phyloP scores from a whole-genome alignment of 92 coral and sea anemone species.

The Micromussa lordhowensis region DNA sequence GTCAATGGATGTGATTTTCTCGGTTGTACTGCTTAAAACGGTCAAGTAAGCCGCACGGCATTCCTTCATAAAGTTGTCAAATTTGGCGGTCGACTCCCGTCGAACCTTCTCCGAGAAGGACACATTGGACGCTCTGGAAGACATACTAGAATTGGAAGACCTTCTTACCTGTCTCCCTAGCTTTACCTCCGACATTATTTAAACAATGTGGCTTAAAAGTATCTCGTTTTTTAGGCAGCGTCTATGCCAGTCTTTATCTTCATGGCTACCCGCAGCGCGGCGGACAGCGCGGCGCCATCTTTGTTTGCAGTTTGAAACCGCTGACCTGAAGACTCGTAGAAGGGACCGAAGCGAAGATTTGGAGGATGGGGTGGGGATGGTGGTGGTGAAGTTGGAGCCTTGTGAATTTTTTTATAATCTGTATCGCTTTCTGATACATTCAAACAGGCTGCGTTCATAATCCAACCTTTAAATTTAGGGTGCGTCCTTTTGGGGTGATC shows the following conservation, averaged over 20 bases:
- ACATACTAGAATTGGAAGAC: conserved; percentile 77
- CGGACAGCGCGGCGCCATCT: background rate
- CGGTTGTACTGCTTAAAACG: conserved; percentile 87
- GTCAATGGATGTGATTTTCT: conserved; percentile 82
- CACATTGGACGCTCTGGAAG: conserved; percentile 75
- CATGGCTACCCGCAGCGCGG: background rate
- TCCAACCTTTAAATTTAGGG: too few relatives aligned
- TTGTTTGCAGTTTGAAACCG: background rate
- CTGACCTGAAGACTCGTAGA: background rate
- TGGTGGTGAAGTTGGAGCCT: too few relatives aligned
- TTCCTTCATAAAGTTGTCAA: conserved; percentile 91
- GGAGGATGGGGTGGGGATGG: too few relatives aligned
- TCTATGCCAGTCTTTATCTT: background rate
- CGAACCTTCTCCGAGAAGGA: conserved; percentile 77
- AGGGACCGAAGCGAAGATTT: too few relatives aligned
- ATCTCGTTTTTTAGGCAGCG: background rate
- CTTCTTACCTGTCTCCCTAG: conserved; percentile 47
- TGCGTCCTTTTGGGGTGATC: too few relatives aligned
- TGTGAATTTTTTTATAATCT: too few relatives aligned
- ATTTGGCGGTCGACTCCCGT: conserved; percentile 79
- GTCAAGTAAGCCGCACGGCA: conserved; percentile 94
- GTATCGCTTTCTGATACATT: too few relatives aligned
- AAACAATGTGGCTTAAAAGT: background rate
- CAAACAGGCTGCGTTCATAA: too few relatives aligned
- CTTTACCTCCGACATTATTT: conserved; percentile 53